These are phyloP conservation scores for Epizoanthus rinbou DNA, from an alignment of 92 coral and sea anemone species.

Conservation along the genomic window DNA sequence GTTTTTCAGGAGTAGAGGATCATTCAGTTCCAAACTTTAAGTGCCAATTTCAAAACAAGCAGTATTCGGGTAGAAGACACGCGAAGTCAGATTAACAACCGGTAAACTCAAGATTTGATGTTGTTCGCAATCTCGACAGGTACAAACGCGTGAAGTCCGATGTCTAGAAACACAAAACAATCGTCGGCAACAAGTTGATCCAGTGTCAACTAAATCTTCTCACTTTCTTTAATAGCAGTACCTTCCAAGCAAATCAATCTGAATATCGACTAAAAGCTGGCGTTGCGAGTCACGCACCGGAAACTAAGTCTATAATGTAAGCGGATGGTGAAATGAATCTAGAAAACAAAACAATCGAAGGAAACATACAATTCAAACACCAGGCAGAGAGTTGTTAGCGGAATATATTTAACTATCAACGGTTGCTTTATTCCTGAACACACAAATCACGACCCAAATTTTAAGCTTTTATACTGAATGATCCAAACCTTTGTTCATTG, in stretches of 20 bases:
- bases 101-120: neutral
- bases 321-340: constrained; percentile 7
- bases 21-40: too few relatives aligned
- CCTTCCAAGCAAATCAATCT: neutral
- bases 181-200: constrained; percentile 25
- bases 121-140: constrained; percentile 14
- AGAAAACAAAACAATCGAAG: constrained; percentile 15
- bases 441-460: neutral
- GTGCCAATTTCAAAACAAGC: too few relatives aligned
- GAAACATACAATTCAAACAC: constrained; percentile 2
- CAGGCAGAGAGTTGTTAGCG: neutral
- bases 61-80: too few relatives aligned
- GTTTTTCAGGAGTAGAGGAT: too few relatives aligned
- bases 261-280: neutral
- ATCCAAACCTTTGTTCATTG: neutral
- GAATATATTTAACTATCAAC: neutral
- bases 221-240: neutral
- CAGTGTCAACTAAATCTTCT: neutral
- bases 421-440: neutral
- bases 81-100: too few relatives aligned
- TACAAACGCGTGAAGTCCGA: neutral
- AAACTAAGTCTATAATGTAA: constrained; percentile 4
- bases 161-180: constrained; percentile 17
- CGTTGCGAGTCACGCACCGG: constrained; percentile 22
- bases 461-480: neutral